A percentile compares a stretch with the other conserved stretches of the same genome.
These are phyloP conservation scores for Sebastes hopkinsi DNA, from an alignment of 2,797 vertebrate species.

Conservation along the genomic window DNA sequence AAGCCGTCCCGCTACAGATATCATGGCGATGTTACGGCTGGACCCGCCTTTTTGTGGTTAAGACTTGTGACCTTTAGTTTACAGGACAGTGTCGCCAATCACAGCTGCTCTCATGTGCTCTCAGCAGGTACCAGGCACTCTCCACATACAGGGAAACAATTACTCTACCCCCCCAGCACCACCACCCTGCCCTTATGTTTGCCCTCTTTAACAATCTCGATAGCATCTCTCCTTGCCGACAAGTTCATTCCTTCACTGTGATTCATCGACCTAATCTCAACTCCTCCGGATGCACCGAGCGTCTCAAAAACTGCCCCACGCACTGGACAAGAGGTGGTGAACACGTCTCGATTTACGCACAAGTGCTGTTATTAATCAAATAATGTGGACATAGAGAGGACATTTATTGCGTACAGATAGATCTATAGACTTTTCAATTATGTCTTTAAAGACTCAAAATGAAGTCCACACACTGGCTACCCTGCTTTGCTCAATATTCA, in stretches of 20 bases:
- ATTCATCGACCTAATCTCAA: conserved; percentile 65
- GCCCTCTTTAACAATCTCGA: conserved; percentile 59
- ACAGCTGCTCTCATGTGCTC: not conserved
- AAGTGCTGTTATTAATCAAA: conserved; percentile 17
- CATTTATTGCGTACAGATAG: not conserved
- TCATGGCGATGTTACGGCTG: not conserved
- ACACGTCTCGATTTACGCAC: not conserved
- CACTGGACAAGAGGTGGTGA: not conserved
- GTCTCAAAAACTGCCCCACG: conserved; percentile 19
- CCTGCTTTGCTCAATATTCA: not conserved
- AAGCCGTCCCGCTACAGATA: not conserved
- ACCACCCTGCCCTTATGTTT: conserved; percentile 14
- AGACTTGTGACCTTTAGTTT: conserved; percentile 42
- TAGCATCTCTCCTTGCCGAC: conserved; percentile 66
- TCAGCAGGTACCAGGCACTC: conserved; percentile 22
- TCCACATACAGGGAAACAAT: conserved; percentile 40
- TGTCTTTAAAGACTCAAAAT: conserved; percentile 15
- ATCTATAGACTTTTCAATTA: conserved; percentile 10
- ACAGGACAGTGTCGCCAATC: conserved; percentile 23
- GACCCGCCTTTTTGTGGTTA: not conserved
- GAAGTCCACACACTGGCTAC: not conserved
- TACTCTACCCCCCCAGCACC: conserved; percentile 6
- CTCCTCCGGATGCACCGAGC: conserved; percentile 41
- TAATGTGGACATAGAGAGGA: not conserved
- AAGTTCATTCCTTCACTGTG: conserved; percentile 61